These are phyloP conservation scores for Rhagonycha fulva DNA, from an alignment of 2,888 invertebrate species.

Conservation along the genomic window DNA sequence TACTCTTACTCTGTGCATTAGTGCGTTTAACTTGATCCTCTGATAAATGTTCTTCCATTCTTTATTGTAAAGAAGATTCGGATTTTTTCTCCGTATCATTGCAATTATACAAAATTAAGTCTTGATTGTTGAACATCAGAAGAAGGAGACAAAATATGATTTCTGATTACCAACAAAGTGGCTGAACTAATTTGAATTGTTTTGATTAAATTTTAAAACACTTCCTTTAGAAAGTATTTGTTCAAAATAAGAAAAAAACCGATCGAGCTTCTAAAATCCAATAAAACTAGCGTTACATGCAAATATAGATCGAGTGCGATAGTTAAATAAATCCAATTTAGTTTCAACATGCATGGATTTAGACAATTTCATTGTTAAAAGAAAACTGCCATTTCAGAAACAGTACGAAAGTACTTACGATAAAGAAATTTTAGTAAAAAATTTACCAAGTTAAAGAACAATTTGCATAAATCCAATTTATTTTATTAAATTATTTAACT, in stretches of 20 bases:
- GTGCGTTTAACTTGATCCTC: not conserved
- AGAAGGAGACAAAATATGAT: not conserved
- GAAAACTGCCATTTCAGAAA: not conserved
- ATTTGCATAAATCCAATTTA: not conserved
- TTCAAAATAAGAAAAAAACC: not conserved
- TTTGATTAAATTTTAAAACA: not conserved
- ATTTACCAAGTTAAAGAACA: not conserved
- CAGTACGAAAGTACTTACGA: not conserved
- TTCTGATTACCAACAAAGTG: not conserved
- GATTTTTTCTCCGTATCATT: not conserved
- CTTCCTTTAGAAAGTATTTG: not conserved
- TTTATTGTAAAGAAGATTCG: not conserved
- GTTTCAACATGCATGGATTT: not conserved
- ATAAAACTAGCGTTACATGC: not conserved
- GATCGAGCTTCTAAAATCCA: not conserved
- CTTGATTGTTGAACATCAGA: not conserved
- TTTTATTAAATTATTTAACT: not conserved
- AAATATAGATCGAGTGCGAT: not conserved
- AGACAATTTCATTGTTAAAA: not conserved
- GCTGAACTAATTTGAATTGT: not conserved
- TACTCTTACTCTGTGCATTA: not conserved
- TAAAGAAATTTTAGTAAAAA: not conserved
- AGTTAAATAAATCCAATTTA: not conserved
- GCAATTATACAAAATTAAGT: not conserved
- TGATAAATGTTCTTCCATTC: not conserved